A percentile compares a stretch with the other conserved stretches of the same genome.
Conservation (phyloP, 2,797 vertebrate genomes). For the Neoniphon sammara region DNA sequence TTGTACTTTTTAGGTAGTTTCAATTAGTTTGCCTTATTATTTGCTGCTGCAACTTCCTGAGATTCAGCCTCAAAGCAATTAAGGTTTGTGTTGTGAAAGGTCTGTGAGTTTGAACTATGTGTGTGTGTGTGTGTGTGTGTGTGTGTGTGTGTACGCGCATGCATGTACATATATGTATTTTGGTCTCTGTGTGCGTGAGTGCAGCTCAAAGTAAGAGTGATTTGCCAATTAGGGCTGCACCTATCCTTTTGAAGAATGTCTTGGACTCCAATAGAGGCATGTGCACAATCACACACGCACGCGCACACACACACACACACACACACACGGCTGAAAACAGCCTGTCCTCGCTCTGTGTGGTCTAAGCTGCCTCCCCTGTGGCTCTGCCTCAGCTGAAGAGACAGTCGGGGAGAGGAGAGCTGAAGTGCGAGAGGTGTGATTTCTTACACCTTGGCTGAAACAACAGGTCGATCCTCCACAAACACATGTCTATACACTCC, state of each 20-base stretch:
- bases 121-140: no score
- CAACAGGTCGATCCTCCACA: constrained; percentile 63
- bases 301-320: constrained; percentile 3
- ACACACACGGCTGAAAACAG: constrained; percentile 35
- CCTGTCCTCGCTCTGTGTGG: constrained; percentile 48
- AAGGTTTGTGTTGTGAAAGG: constrained; percentile 43
- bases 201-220: constrained; percentile 37
- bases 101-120: constrained; percentile 36
- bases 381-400: constrained; percentile 43
- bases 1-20: constrained; percentile 17
- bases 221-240: constrained; percentile 62
- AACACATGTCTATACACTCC: constrained; percentile 41
- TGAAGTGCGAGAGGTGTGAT: constrained; percentile 52
- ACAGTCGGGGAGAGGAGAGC: constrained; percentile 35
- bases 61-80: constrained; percentile 60
- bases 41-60: constrained; percentile 31
- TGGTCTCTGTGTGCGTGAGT: neutral
- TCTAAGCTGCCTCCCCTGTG: constrained; percentile 56
- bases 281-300: constrained; percentile 15
- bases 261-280: constrained; percentile 28
- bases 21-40: constrained; percentile 43
- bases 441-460: constrained; percentile 66
- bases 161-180: neutral
- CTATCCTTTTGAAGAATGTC: constrained; percentile 47
- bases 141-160: neutral